These are phyloP conservation scores for Megalurothrips usitatus DNA, from an alignment of 2,888 invertebrate species.

Conservation along the genomic window DNA sequence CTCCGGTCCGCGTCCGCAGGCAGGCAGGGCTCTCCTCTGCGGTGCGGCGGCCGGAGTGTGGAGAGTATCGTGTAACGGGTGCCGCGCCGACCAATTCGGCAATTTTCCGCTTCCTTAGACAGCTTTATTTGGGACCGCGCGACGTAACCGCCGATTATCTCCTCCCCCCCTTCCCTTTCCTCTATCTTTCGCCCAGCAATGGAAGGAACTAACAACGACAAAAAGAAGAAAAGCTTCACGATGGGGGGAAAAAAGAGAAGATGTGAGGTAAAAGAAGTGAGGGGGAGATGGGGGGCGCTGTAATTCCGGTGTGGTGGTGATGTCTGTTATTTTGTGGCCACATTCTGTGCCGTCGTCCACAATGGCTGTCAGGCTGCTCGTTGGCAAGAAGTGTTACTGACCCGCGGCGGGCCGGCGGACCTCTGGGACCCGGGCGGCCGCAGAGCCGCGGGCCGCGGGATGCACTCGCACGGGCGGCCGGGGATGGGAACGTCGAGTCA, in stretches of 20 bases:
- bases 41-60: no score
- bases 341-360: background rate
- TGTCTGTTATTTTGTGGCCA: conserved; percentile 15
- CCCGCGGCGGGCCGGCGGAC: background rate
- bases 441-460: no score
- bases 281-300: background rate
- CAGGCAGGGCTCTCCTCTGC: no score
- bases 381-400: background rate
- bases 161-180: background rate
- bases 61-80: background rate
- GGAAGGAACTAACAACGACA: conserved; percentile 10
- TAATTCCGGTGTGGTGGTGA: background rate
- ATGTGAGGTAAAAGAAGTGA: background rate
- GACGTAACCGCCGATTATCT: conserved; percentile 14
- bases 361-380: conserved; percentile 7
- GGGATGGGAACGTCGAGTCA: no score
- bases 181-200: background rate
- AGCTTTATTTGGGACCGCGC: background rate
- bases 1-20: no score
- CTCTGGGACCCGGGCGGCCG: no score
- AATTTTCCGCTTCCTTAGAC: conserved; percentile 3
- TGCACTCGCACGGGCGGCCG: no score
- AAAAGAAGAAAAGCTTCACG: background rate
- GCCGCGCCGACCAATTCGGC: background rate
- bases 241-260: background rate